A percentile compares a stretch with the other conserved stretches of the same genome.
Conservation (phyloP, 2,797 vertebrate genomes). For the Eremophila alpestris region DNA sequence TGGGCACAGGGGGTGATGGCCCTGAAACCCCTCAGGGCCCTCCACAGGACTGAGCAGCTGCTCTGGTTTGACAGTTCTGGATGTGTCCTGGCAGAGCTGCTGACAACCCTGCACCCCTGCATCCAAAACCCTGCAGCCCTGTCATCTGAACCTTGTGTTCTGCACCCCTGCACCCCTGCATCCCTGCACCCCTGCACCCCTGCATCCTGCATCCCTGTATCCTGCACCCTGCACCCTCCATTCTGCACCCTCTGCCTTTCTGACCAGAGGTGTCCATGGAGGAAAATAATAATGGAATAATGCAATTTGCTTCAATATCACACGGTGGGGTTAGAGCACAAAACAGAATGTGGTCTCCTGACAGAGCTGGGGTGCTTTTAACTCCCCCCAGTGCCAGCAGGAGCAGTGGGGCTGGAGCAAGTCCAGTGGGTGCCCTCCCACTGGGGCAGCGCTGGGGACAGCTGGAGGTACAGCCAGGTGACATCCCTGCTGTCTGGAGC, state of each 20-base stretch:
- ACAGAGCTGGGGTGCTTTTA: background rate
- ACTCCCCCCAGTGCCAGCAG: background rate
- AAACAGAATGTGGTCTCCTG: background rate
- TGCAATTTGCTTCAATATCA: background rate
- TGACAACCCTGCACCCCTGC: background rate
- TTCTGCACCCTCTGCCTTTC: background rate
- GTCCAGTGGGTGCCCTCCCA: background rate
- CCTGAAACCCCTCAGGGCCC: background rate
- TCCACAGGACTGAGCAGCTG: fast-evolving
- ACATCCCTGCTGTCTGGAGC: fast-evolving
- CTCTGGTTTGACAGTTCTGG: background rate
- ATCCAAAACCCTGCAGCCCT: background rate
- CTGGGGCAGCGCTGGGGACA: background rate
- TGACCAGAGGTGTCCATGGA: fast-evolving
- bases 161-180: no score
- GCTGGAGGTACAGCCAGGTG: fast-evolving
- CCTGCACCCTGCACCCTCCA: background rate
- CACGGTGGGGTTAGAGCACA: background rate
- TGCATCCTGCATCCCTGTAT: fast-evolving
- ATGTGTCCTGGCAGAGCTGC: background rate
- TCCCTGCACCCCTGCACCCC: fast-evolving
- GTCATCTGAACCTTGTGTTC: background rate
- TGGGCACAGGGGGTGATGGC: background rate
- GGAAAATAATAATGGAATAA: background rate
- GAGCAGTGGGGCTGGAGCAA: background rate